Conservation (phyloP, 2,113 vertebrate species). For the Hemiscyllium ocellatum region DNA sequence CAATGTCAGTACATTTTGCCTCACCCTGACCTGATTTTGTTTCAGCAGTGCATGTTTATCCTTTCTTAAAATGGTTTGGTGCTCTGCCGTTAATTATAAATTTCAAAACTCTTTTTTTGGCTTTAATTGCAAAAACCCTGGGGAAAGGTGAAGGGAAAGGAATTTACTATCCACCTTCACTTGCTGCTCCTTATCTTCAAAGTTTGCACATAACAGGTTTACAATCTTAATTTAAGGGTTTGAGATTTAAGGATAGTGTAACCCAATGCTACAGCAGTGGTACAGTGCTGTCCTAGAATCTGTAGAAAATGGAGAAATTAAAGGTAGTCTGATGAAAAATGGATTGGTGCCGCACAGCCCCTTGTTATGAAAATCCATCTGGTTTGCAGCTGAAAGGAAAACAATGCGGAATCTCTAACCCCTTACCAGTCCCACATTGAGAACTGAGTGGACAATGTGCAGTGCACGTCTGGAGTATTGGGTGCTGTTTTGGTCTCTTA, state of each 20-base stretch:
- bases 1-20: no score
- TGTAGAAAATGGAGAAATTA: no score
- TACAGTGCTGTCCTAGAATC: neutral
- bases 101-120: neutral
- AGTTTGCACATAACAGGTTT: neutral
- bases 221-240: neutral
- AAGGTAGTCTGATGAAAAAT: neutral
- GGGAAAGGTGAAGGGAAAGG: neutral
- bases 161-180: neutral
- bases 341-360: neutral
- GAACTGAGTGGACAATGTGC: no score
- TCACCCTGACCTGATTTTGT: neutral
- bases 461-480: no score
- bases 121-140: neutral
- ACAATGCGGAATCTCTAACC: neutral
- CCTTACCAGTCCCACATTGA: neutral
- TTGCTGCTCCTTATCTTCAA: neutral
- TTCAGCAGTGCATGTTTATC: neutral
- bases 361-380: neutral
- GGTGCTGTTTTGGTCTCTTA: no score
- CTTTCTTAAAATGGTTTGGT: neutral
- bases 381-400: neutral
- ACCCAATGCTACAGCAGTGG: neutral
- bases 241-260: neutral
- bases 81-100: neutral